phyloP scores from a whole-genome alignment of 1,140 invertebrate genomes.

The Coenobita brevimanus region DNA sequence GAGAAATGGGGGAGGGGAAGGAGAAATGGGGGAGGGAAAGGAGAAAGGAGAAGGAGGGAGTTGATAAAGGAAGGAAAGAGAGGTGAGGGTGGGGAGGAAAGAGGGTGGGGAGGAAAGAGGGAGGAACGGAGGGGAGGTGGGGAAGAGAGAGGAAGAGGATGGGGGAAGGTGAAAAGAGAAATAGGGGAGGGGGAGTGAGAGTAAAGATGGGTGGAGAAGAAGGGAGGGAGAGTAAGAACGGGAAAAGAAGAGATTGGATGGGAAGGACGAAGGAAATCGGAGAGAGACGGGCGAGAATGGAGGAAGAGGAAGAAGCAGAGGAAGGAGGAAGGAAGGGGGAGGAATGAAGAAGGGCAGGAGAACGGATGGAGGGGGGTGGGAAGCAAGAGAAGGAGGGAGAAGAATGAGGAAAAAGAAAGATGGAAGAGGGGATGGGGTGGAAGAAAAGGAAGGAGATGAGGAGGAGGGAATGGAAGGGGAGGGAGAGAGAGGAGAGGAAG shows the following conservation, averaged over 20 bases:
- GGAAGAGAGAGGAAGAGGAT: too few species aligned
- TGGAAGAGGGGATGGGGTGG: not conserved
- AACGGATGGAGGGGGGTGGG: too few species aligned
- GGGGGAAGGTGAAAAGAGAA: too few species aligned
- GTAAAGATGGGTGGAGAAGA: not conserved
- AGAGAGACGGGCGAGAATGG: not conserved
- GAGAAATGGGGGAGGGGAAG: not conserved
- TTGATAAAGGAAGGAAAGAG: not conserved
- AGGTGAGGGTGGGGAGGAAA: slow-evolving; percentile 1
- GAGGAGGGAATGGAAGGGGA: not conserved
- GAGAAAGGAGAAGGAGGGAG: not conserved
- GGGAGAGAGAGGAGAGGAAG: not conserved
- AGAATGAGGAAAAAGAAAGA: not conserved
- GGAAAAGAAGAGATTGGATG: not conserved
- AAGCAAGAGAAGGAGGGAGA: not conserved
- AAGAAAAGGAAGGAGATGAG: not conserved
- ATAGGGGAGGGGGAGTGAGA: not conserved
- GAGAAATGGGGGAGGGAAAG: too few species aligned
- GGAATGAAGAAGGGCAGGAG: not conserved
- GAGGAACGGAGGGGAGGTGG: not conserved
- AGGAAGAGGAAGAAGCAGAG: not conserved
- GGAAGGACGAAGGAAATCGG: too few species aligned
- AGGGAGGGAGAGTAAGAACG: not conserved
- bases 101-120: too few species aligned
- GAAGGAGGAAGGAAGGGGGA: too few species aligned